phyloP scores from a whole-genome alignment of 1,140 invertebrate genomes.

The Nixonia krombeini region DNA sequence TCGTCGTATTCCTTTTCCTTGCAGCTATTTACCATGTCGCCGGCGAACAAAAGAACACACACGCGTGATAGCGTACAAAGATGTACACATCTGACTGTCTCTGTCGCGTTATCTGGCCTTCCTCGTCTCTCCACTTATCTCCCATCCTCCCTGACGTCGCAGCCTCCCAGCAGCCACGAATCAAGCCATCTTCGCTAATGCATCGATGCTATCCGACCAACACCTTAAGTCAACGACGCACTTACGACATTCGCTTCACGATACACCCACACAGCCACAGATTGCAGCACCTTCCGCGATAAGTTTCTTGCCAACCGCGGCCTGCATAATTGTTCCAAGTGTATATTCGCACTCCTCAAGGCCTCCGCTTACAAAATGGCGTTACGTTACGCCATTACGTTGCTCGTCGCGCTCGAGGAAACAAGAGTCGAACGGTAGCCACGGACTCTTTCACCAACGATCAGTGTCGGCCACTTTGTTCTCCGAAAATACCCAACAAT shows the following conservation, averaged over 20 bases:
- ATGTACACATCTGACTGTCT: conserved; percentile 34
- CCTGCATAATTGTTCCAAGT: conserved; percentile 12
- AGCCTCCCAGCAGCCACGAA: conserved; percentile 32
- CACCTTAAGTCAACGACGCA: conserved; percentile 44
- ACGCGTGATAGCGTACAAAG: not conserved
- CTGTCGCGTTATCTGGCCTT: no score
- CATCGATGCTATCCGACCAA: conserved; percentile 57
- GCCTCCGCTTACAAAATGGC: conserved; percentile 33
- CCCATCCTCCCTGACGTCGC: not conserved
- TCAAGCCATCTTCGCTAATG: conserved; percentile 63
- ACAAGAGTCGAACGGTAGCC: conserved; percentile 32
- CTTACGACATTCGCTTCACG: conserved; percentile 41
- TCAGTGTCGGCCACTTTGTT: no score
- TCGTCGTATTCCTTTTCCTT: conserved; percentile 58
- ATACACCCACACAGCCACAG: conserved; percentile 1
- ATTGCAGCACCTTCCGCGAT: conserved; percentile 6
- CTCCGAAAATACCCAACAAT: no score
- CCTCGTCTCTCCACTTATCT: not conserved
- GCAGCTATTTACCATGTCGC: conserved; percentile 39
- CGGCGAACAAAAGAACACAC: conserved; percentile 42
- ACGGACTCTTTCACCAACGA: conserved; percentile 29
- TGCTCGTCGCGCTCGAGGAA: conserved; percentile 34
- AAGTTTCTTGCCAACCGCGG: conserved; percentile 4
- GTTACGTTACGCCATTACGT: conserved; percentile 41
- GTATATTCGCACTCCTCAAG: conserved; percentile 31